phyloP scores from a whole-genome alignment of 2,797 vertebrate species.

The Poecile montanus region DNA sequence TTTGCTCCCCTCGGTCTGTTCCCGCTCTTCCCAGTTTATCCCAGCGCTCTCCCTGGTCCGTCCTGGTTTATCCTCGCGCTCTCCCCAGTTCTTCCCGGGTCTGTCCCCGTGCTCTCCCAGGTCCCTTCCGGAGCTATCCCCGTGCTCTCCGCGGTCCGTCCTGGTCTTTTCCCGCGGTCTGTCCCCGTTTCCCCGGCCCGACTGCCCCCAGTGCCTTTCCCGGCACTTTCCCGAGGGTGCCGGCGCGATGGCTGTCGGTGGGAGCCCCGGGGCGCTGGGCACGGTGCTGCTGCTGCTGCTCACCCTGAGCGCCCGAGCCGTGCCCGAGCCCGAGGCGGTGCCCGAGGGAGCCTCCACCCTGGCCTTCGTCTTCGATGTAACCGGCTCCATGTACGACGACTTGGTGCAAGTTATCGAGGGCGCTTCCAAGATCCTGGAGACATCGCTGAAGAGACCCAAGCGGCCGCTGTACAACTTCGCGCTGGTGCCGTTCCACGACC shows the following conservation, averaged over 20 bases:
- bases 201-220: background rate
- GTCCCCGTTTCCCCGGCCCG: background rate
- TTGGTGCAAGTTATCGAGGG: conserved; percentile 97
- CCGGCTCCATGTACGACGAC: conserved; percentile 98
- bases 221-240: background rate
- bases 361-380: conserved; percentile 97
- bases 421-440: conserved; percentile 97
- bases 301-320: conserved; percentile 67
- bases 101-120: background rate
- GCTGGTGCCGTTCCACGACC: conserved; percentile 95
- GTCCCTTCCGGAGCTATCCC: background rate
- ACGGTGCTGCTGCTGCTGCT: conserved; percentile 56
- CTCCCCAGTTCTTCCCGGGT: background rate
- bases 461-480: conserved; percentile 94
- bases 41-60: background rate
- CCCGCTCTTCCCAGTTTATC: background rate
- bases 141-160: background rate
- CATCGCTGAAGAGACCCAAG: conserved; percentile 91
- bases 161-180: no score
- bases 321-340: conserved; percentile 74
- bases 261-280: background rate
- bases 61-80: background rate
- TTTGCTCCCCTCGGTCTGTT: no score
- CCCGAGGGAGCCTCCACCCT: conserved; percentile 95
- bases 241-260: conserved; percentile 51